Conservation (phyloP, 2,888 invertebrate species). For the Heliconius aoede region DNA sequence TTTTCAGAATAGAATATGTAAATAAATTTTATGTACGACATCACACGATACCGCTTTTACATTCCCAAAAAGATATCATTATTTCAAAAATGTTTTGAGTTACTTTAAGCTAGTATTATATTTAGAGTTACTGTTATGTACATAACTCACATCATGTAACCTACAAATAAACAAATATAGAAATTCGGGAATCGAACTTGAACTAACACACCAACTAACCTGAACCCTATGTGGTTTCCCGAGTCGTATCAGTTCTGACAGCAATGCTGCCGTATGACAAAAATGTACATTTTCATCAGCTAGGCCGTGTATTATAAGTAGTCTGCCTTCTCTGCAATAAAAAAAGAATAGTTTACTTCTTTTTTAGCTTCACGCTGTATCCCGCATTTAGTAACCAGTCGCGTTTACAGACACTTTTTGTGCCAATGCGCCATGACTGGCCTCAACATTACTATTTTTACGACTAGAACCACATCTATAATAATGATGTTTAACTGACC, state of each 20-base stretch:
- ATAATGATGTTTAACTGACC: constrained; percentile 74
- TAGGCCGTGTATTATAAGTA: constrained; percentile 97
- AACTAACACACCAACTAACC: constrained; percentile 52
- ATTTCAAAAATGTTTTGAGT: no score
- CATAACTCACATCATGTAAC: no score
- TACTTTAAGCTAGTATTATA: no score
- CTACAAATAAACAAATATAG: no score
- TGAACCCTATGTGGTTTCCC: constrained; percentile 95
- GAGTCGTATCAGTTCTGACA: constrained; percentile 94
- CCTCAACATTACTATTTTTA: no score
- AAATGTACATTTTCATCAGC: constrained; percentile 99
- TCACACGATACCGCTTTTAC: background rate
- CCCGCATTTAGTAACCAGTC: background rate
- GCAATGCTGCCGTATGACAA: constrained; percentile 95
- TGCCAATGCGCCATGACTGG: no score
- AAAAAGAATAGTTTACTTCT: background rate
- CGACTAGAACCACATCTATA: no score
- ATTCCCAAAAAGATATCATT: no score
- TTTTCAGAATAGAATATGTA: no score
- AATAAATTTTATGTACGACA: background rate
- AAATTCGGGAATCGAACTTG: background rate
- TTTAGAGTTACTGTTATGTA: no score
- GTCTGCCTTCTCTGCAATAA: constrained; percentile 88
- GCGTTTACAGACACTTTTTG: no score
- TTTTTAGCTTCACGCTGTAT: background rate